phyloP scores from a whole-genome alignment of 2,797 vertebrate species.

The Tarsius wallacei region DNA sequence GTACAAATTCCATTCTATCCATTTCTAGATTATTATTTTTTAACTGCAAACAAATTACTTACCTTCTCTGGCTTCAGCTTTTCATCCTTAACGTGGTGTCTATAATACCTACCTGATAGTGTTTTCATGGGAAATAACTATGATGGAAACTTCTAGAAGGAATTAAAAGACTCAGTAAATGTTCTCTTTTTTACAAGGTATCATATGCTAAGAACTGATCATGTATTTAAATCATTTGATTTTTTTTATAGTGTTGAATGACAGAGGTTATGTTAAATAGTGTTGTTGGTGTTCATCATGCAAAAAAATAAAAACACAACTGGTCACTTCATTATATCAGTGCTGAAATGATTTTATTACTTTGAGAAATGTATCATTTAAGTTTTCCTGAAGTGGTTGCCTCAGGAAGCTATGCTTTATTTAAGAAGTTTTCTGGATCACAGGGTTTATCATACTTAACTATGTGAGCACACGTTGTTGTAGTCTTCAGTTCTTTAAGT shows the following conservation, averaged over 20 bases:
- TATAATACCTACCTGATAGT: neutral
- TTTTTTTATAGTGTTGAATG: constrained; percentile 11
- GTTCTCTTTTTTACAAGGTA: neutral
- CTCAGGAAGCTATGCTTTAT: neutral
- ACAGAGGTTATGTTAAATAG: neutral
- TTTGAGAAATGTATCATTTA: neutral
- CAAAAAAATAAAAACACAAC: neutral
- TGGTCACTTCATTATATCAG: neutral
- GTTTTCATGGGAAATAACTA: neutral
- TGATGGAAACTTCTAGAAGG: neutral
- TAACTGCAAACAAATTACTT: constrained; percentile 27
- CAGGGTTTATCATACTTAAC: neutral
- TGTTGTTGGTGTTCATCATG: neutral
- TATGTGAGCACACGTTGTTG: neutral
- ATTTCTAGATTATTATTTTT: neutral
- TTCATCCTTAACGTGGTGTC: neutral
- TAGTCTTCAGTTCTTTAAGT: constrained; percentile 9
- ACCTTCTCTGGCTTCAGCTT: neutral
- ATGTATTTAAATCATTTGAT: neutral
- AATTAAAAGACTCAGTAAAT: neutral
- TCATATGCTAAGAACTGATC: neutral
- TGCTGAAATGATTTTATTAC: constrained; percentile 40
- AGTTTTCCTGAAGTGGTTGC: neutral
- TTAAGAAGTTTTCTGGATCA: neutral
- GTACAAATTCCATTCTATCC: constrained; percentile 12